Conservation (phyloP, 2,888 invertebrate genomes). For the Creontiades dilutus region DNA sequence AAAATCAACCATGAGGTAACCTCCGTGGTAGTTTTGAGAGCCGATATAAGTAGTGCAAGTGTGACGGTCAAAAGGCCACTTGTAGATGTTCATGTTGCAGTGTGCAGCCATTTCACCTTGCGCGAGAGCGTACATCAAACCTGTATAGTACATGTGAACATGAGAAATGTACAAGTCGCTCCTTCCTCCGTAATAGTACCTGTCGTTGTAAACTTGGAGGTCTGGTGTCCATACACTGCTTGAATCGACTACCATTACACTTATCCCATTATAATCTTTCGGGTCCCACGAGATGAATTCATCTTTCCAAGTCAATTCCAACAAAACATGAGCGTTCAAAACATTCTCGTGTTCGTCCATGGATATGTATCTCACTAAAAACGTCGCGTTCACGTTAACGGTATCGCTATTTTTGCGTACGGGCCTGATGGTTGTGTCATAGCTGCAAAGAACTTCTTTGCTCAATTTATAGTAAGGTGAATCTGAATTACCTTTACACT, state of each 20-base stretch:
- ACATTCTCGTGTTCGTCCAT: slow-evolving; percentile 56
- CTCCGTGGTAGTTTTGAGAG: slow-evolving; percentile 53
- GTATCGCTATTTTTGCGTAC: slow-evolving; percentile 15
- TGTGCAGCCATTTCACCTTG: slow-evolving; percentile 61
- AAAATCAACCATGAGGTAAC: slow-evolving; percentile 25
- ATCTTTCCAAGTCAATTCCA: slow-evolving; percentile 57
- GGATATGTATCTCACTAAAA: slow-evolving; percentile 41
- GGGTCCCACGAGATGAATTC: slow-evolving; percentile 63
- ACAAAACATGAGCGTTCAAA: slow-evolving; percentile 43
- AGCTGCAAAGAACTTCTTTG: slow-evolving; percentile 22
- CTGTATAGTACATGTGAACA: slow-evolving; percentile 58
- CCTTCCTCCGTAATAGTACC: slow-evolving; percentile 35
- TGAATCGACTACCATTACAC: background rate
- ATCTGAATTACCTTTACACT: slow-evolving; percentile 44
- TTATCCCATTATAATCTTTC: slow-evolving; percentile 43
- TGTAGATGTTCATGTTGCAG: slow-evolving; percentile 59
- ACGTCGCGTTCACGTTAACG: slow-evolving; percentile 46
- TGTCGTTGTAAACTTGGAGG: slow-evolving; percentile 62
- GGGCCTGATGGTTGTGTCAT: slow-evolving; percentile 40
- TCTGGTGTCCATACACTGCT: slow-evolving; percentile 55
- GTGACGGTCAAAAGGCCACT: slow-evolving; percentile 66
- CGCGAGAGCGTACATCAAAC: slow-evolving; percentile 53
- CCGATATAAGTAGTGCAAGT: slow-evolving; percentile 57
- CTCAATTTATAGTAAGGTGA: slow-evolving; percentile 56
- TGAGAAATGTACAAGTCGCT: slow-evolving; percentile 41